Percentiles rank a stretch among this genome's conserved stretches.
Conservation (phyloP, 2,888 invertebrate genomes). For the Elysia crispata region DNA sequence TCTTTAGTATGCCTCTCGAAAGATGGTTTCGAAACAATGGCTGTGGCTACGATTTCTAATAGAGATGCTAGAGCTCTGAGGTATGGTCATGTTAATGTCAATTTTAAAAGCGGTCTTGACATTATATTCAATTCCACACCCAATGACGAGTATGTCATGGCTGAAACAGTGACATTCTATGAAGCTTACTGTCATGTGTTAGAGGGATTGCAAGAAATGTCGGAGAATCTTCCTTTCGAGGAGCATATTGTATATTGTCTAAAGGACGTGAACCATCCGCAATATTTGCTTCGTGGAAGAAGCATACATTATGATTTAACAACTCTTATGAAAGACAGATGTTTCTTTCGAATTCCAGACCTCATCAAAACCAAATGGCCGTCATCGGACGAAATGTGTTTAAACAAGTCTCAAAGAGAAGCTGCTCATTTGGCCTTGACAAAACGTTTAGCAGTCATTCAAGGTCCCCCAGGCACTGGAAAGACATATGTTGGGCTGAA, state of each 20-base stretch:
- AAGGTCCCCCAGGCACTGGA: slow-evolving; percentile 90
- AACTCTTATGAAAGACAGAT: slow-evolving; percentile 5
- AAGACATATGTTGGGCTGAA: slow-evolving; percentile 89
- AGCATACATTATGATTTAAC: slow-evolving; percentile 37
- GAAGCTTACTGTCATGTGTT: slow-evolving; percentile 89
- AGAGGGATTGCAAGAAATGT: slow-evolving; percentile 83
- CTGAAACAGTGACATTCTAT: slow-evolving; percentile 88
- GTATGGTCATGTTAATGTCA: slow-evolving; percentile 65
- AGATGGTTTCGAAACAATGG: slow-evolving; percentile 84
- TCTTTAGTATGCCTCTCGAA: slow-evolving; percentile 76
- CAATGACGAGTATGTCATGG: slow-evolving; percentile 80
- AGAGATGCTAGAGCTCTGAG: slow-evolving; percentile 63
- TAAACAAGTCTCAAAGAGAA: slow-evolving; percentile 59
- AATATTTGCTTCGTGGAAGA: slow-evolving; percentile 55
- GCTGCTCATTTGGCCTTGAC: slow-evolving; percentile 71
- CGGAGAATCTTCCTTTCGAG: too few species aligned
- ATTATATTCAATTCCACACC: slow-evolving; percentile 47
- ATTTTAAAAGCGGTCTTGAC: slow-evolving; percentile 56
- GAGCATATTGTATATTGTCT: slow-evolving; percentile 64
- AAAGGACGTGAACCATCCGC: slow-evolving; percentile 58
- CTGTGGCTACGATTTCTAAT: slow-evolving; percentile 82
- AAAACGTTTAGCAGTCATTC: slow-evolving; percentile 74
- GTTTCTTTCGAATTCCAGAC: slow-evolving; percentile 18
- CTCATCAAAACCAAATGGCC: slow-evolving; percentile 60
- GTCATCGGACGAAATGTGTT: slow-evolving; percentile 43